Evolutionary conservation across 2,113 vertebrate species (phyloP).

Genomic region (Hypanus sabinus): DNA sequence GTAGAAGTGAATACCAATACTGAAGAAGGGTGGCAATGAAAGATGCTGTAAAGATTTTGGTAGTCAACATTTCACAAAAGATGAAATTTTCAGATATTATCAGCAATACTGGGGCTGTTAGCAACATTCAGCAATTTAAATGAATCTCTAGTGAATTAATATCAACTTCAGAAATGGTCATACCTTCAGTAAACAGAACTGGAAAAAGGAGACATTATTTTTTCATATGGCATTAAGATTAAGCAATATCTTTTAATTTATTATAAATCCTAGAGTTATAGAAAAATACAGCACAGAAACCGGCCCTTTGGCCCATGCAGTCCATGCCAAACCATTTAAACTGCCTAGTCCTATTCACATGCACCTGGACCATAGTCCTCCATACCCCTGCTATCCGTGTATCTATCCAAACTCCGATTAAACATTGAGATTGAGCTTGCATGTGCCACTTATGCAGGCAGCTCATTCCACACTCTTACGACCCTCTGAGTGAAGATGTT

Average conservation of each 20-base stretch:
- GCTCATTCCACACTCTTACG: too few relatives aligned
- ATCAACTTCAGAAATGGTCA: background rate
- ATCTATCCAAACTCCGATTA: too few relatives aligned
- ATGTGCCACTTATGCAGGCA: too few relatives aligned
- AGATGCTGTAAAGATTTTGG: background rate
- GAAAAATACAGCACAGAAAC: too few relatives aligned
- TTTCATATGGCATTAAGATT: background rate
- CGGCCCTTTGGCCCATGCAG: too few relatives aligned
- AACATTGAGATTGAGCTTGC: too few relatives aligned
- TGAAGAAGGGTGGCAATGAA: background rate
- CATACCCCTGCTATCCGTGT: too few relatives aligned
- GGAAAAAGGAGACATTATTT: background rate
- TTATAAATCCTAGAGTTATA: too few relatives aligned
- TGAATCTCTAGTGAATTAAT: background rate
- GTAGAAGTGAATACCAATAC: background rate
- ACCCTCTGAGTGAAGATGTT: too few relatives aligned
- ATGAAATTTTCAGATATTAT: background rate
- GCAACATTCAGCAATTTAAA: background rate
- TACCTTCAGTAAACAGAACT: background rate
- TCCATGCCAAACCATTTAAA: too few relatives aligned
- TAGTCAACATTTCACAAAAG: background rate
- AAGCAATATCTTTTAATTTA: background rate
- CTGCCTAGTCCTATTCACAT: too few relatives aligned
- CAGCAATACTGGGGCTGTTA: background rate
- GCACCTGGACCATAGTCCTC: too few relatives aligned